Percentiles rank a stretch among this genome's conserved stretches.
Evolutionary conservation across 1,140 invertebrate species (phyloP).

Genomic region (Triops cancriformis): DNA sequence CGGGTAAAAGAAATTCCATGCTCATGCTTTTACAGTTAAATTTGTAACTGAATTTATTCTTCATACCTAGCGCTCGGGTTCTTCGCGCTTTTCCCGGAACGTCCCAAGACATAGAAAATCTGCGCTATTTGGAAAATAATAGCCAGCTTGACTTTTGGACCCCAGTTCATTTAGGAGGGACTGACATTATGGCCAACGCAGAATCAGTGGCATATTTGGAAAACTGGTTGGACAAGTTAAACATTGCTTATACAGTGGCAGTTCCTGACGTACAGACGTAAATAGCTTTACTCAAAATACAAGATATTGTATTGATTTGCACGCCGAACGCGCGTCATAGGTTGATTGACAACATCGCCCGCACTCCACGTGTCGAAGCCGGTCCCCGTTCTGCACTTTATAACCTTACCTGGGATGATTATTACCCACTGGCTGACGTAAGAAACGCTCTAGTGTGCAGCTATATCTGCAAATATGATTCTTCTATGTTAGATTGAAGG

Average conservation of each 20-base stretch:
- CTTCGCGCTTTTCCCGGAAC: neutral
- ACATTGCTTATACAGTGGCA: conserved; percentile 13
- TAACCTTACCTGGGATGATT: conserved; percentile 28
- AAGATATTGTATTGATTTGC: neutral
- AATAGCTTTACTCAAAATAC: neutral
- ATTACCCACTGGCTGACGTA: conserved; percentile 31
- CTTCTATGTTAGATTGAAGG: conserved; percentile 42
- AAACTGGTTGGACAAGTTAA: neutral
- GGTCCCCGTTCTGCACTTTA: conserved; percentile 23
- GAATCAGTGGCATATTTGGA: neutral
- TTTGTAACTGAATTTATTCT: neutral
- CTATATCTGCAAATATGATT: conserved; percentile 31
- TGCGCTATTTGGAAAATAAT: neutral
- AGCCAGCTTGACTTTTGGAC: conserved; percentile 31
- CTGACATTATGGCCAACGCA: conserved; percentile 24
- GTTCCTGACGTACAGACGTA: conserved; percentile 28
- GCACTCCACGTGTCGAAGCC: neutral
- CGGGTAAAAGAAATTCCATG: neutral
- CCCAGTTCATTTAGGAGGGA: neutral
- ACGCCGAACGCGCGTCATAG: neutral
- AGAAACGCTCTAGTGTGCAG: conserved; percentile 16
- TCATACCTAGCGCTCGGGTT: neutral
- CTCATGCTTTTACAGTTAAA: neutral
- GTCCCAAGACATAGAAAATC: neutral
- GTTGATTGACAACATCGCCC: neutral